Conservation (phyloP, 2,797 vertebrate genomes). For the Catostomus latipinnis region DNA sequence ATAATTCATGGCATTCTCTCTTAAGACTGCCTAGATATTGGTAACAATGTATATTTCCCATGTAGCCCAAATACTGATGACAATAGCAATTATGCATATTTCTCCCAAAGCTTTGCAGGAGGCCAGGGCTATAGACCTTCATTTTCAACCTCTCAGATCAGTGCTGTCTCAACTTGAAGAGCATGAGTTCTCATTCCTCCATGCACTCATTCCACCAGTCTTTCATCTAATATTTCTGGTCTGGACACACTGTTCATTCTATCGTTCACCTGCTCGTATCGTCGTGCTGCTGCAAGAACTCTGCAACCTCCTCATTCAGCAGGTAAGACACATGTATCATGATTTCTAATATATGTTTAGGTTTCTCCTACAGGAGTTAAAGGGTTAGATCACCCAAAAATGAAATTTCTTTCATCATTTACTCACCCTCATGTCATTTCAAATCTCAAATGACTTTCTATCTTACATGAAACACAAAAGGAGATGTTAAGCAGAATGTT, state of each 20-base stretch:
- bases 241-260: constrained; percentile 82
- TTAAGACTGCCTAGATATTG: not conserved
- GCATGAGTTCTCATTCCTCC: constrained; percentile 70
- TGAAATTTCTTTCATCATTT: too few species aligned
- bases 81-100: constrained; percentile 8
- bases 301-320: constrained; percentile 82
- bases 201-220: constrained; percentile 68
- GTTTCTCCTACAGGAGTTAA: not conserved
- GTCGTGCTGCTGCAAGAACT: constrained; percentile 83
- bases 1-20: too few species aligned
- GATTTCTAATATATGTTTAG: not conserved
- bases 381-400: too few species aligned
- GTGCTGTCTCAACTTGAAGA: constrained; percentile 76
- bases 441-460: too few species aligned
- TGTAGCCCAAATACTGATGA: not conserved
- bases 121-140: constrained; percentile 77
- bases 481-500: too few species aligned
- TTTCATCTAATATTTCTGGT: constrained; percentile 83
- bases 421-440: too few species aligned
- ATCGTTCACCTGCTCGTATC: constrained; percentile 73
- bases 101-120: constrained; percentile 76
- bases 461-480: too few species aligned
- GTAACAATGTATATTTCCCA: not conserved
- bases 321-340: constrained; percentile 61
- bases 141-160: constrained; percentile 76